Conservation (phyloP, 2,888 invertebrate species). For the Cataglyphis cursor region DNA sequence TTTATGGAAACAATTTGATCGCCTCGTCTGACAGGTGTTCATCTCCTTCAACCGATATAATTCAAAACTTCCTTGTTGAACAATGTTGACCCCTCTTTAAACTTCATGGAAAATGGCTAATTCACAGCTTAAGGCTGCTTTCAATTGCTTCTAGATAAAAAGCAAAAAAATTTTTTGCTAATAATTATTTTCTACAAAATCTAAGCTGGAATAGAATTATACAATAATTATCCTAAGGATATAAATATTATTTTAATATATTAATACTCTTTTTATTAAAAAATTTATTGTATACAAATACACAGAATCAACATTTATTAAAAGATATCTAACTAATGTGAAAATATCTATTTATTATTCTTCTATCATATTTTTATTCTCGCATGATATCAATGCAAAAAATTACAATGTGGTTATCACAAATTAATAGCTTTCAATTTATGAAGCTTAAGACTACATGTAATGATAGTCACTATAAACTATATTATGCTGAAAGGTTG, state of each 20-base stretch:
- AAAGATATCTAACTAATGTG: not conserved
- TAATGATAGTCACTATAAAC: not conserved
- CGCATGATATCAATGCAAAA: not conserved
- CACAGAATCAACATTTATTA: not conserved
- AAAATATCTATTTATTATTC: not conserved
- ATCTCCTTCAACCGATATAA: not conserved
- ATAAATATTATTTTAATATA: not conserved
- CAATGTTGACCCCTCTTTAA: not conserved
- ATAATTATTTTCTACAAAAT: not conserved
- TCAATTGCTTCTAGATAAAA: not conserved
- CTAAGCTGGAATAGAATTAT: not conserved
- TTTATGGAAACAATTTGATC: slow-evolving; percentile 49
- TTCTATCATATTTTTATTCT: not conserved
- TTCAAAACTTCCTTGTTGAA: not conserved
- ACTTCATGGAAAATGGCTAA: not conserved
- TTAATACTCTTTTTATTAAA: not conserved
- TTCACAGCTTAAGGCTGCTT: not conserved
- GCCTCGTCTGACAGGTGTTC: not conserved
- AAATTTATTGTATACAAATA: too few species aligned
- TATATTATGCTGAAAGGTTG: slow-evolving; percentile 1
- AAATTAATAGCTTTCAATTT: not conserved
- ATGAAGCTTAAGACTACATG: not conserved
- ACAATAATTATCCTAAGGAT: not conserved
- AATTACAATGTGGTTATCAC: not conserved
- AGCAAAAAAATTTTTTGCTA: not conserved